Percentiles rank a stretch among this genome's conserved stretches.
phyloP scores from a whole-genome alignment of 2,888 invertebrate species.

The Microdon myrmicae region DNA sequence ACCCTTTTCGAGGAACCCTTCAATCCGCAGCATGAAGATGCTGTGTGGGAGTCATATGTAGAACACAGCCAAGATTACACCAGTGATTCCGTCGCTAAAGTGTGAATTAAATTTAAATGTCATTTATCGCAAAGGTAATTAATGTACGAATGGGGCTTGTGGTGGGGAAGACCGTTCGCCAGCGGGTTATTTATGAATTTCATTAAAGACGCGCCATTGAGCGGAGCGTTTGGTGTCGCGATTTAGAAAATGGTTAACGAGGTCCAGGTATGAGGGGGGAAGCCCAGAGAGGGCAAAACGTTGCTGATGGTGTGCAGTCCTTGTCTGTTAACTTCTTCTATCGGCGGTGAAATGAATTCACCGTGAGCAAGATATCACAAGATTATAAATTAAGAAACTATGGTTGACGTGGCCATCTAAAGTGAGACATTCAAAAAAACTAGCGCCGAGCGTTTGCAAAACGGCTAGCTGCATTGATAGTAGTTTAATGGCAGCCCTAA shows the following conservation, averaged over 20 bases:
- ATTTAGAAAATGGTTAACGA: conserved; percentile 46
- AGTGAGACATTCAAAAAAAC: conserved; percentile 46
- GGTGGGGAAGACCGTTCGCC: conserved; percentile 26
- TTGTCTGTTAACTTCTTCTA: too few relatives aligned
- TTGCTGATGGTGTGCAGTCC: conserved; percentile 12
- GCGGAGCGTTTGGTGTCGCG: conserved; percentile 49
- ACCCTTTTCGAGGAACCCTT: conserved; percentile 26
- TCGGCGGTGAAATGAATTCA: conserved; percentile 36
- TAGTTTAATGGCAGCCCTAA: conserved; percentile 20
- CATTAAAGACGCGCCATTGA: conserved; percentile 45
- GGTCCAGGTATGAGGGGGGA: neutral
- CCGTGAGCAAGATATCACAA: conserved; percentile 34
- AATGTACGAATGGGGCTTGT: conserved; percentile 36
- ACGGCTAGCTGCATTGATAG: conserved; percentile 20
- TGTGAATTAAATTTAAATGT: conserved; percentile 54
- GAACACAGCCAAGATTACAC: conserved; percentile 36
- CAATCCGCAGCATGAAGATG: conserved; percentile 27
- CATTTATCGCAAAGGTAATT: conserved; percentile 53
- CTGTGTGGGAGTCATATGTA: conserved; percentile 49
- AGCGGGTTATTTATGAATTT: conserved; percentile 49
- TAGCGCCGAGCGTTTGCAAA: conserved; percentile 22
- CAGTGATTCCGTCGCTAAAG: conserved; percentile 48
- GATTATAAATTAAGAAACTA: conserved; percentile 39
- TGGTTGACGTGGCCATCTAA: neutral
- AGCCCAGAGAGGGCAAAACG: neutral